Evolutionary conservation across 2,113 vertebrate species (phyloP).

Genomic region (Sitta europaea): DNA sequence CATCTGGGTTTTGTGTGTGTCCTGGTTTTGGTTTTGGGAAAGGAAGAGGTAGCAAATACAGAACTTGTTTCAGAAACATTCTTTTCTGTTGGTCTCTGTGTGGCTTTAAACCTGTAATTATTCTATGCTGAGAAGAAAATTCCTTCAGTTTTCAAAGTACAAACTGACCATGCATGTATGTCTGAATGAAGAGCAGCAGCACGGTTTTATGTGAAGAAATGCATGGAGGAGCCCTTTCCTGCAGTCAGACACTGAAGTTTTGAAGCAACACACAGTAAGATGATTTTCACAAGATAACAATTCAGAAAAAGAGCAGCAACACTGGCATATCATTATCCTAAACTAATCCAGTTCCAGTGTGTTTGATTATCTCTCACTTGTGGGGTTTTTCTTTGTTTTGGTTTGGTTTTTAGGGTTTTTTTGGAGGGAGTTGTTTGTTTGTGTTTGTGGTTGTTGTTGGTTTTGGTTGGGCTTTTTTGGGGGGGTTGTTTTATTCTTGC

Average conservation of each 20-base stretch:
- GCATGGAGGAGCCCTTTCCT: background rate
- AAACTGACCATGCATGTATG: background rate
- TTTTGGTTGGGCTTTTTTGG: too few species aligned
- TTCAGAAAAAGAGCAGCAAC: background rate
- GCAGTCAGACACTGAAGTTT: too few species aligned
- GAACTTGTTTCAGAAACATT: background rate
- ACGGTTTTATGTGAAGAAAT: background rate
- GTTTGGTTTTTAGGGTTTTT: too few species aligned
- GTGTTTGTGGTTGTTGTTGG: too few species aligned
- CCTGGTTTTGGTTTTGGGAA: background rate
- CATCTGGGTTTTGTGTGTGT: background rate
- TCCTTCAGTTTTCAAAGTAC: background rate
- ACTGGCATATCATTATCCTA: accelerated
- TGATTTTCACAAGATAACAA: background rate
- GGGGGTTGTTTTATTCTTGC: background rate
- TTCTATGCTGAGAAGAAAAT: background rate
- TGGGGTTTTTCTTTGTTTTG: background rate
- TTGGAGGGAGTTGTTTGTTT: background rate
- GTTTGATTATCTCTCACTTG: background rate
- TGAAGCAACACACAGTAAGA: background rate
- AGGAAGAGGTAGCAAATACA: background rate
- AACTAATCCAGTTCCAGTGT: background rate
- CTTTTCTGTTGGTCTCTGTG: background rate
- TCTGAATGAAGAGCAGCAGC: background rate
- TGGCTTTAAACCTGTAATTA: background rate